Evolutionary conservation across 2,888 invertebrate genomes (phyloP), one percentile per base, ranked within the genome.

Genomic region (Calameuta filiformis): DNA sequence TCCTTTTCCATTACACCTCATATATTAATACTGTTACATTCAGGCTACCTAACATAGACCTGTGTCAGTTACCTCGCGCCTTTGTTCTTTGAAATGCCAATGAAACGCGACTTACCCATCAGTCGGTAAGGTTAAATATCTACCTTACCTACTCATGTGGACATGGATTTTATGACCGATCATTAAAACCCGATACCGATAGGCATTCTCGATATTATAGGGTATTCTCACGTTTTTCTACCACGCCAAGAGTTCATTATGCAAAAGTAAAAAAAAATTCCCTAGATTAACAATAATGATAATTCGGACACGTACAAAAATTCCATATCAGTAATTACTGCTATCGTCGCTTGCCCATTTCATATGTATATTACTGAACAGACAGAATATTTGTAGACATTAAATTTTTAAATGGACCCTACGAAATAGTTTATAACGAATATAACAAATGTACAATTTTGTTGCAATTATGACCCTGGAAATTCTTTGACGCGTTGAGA

Each of bases 21-120:
- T 73, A 30, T 23, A 30, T 35, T 74, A 3, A 33, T 23, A 34
- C 74, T 35, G 31, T 74, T 35, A 33, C 74, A n/a, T 34, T 30
- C 74, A 9, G 37, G 1, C 31, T 74, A 34, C 37, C 35, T 74
- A 12, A 12, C 74, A 35, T 35, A 34, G 37, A 23, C 56, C 9
- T 23, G 56, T 23, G 56, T 56, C 56, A 56, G 56, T 23, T 56
- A 12, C 12, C 37, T 33, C 23, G 30, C 74, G 35, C 35, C 74
- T 74, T 74, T 74, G 74, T 74, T 74, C 74, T 12, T 34, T 12
- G 74, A 74, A 74, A 74, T 74, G 74, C 35, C 74, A 74, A 23
- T 56, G 11, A 30, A 30, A 74, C 3, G 23, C 35, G 74, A 74
- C 74, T 74, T 31, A 6, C n/a, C 74, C 74, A n/a, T 74, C 37